Percentiles rank a stretch among this genome's conserved stretches.
These are phyloP conservation scores for Sylvia borin DNA, from an alignment of 2,797 vertebrate genomes.

Conservation along the genomic window DNA sequence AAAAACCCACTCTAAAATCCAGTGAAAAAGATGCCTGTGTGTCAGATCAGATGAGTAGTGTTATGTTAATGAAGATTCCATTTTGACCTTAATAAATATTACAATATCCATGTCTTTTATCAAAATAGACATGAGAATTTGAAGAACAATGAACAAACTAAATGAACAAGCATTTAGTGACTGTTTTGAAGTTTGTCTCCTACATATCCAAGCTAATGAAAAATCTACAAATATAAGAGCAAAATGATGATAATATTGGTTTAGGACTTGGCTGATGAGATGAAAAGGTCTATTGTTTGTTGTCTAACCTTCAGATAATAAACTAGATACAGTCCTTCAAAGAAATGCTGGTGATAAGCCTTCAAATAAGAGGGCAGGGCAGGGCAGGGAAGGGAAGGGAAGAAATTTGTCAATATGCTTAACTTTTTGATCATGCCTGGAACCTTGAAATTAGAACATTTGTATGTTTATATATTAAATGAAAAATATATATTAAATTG, in stretches of 20 bases:
- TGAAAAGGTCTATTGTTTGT: slow-evolving; percentile 8
- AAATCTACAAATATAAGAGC: neutral
- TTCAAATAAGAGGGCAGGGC: neutral
- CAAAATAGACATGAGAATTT: slow-evolving; percentile 29
- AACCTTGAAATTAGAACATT: neutral
- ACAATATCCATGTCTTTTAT: neutral
- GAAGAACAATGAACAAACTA: slow-evolving; percentile 6
- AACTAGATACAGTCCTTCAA: slow-evolving; percentile 50
- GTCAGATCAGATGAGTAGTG: neutral
- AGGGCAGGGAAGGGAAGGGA: neutral
- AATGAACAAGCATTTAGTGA: neutral
- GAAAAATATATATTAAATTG: neutral
- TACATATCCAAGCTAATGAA: slow-evolving; percentile 49
- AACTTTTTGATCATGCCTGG: neutral
- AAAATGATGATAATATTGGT: neutral
- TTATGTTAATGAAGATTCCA: neutral
- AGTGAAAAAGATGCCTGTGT: neutral
- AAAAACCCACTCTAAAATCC: neutral
- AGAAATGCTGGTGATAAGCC: slow-evolving; percentile 31
- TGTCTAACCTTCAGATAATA: slow-evolving; percentile 59
- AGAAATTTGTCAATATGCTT: neutral
- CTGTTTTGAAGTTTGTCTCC: slow-evolving; percentile 11
- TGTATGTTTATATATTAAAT: neutral
- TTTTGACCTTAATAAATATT: slow-evolving; percentile 16
- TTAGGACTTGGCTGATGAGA: slow-evolving; percentile 1